phyloP scores from a whole-genome alignment of 2,113 vertebrate species.

The Xiphophorus hellerii region DNA sequence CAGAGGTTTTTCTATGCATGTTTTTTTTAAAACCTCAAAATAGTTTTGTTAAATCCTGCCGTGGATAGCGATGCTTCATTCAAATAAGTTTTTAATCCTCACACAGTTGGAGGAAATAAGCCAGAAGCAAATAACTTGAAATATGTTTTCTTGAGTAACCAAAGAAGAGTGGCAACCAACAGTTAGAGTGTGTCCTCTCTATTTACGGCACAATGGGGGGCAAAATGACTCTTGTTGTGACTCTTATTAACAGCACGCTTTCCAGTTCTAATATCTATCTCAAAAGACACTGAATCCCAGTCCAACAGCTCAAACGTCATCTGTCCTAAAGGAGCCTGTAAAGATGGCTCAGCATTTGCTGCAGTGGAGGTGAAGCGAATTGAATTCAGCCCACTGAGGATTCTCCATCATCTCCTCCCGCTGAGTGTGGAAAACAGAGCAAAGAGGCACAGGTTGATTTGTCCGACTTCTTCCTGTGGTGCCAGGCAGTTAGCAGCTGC shows the following conservation, averaged over 20 bases:
- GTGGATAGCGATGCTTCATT: not conserved
- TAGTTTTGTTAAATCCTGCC: too few relatives aligned
- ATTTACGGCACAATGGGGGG: conserved; percentile 5
- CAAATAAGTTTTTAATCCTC: not conserved
- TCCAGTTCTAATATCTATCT: conserved; percentile 14
- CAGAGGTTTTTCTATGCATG: too few relatives aligned
- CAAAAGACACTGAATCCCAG: conserved; percentile 20
- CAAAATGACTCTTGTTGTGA: not conserved
- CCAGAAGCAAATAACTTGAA: not conserved
- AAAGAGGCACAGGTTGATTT: conserved; percentile 39
- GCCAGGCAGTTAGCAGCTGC: conserved; percentile 21
- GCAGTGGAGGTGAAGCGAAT: conserved; percentile 49
- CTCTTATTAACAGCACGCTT: not conserved
- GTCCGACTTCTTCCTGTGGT: conserved; percentile 43
- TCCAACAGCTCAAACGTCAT: conserved; percentile 26
- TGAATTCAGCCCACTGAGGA: conserved; percentile 54
- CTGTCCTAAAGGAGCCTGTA: conserved; percentile 16
- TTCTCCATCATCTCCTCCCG: conserved; percentile 28
- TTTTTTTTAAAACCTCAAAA: too few relatives aligned
- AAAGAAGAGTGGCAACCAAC: not conserved
- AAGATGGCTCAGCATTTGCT: conserved; percentile 29
- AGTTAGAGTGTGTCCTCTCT: not conserved
- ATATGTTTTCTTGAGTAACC: too few relatives aligned
- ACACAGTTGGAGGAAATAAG: not conserved
- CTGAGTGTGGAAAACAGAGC: conserved; percentile 42